A percentile compares a stretch with the other conserved stretches of the same genome.
These are phyloP conservation scores for Rallus crepitans DNA, from an alignment of 2,797 vertebrate genomes.

Conservation along the genomic window DNA sequence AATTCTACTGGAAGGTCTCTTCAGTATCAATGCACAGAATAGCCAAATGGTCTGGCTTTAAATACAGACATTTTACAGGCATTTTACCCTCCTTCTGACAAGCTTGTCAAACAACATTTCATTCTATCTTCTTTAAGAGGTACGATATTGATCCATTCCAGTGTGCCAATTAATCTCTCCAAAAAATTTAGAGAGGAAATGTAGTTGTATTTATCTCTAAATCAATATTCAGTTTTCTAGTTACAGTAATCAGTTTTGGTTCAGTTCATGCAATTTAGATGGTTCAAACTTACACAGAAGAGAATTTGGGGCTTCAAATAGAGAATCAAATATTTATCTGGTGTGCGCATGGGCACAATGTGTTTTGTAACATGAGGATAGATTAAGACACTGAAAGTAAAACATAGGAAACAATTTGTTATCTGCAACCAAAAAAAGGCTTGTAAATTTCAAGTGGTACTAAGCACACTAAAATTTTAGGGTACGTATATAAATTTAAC, in stretches of 20 bases:
- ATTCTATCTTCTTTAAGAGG: slow-evolving; percentile 3
- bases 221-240: slow-evolving; percentile 36
- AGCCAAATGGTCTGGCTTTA: background rate
- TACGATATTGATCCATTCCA: background rate
- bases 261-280: background rate
- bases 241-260: background rate
- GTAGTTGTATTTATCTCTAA: slow-evolving; percentile 33
- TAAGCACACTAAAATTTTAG: background rate
- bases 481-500: background rate
- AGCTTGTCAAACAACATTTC: background rate
- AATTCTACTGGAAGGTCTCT: background rate
- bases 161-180: background rate
- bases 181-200: background rate
- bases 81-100: background rate
- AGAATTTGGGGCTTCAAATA: background rate
- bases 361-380: background rate
- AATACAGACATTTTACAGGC: background rate
- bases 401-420: background rate
- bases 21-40: background rate
- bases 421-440: background rate
- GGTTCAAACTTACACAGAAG: background rate
- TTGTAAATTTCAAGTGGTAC: background rate
- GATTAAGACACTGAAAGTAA: background rate
- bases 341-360: background rate
- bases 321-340: background rate